These are phyloP conservation scores for Strigops habroptila DNA, from an alignment of 2,113 vertebrate species.

Conservation along the genomic window DNA sequence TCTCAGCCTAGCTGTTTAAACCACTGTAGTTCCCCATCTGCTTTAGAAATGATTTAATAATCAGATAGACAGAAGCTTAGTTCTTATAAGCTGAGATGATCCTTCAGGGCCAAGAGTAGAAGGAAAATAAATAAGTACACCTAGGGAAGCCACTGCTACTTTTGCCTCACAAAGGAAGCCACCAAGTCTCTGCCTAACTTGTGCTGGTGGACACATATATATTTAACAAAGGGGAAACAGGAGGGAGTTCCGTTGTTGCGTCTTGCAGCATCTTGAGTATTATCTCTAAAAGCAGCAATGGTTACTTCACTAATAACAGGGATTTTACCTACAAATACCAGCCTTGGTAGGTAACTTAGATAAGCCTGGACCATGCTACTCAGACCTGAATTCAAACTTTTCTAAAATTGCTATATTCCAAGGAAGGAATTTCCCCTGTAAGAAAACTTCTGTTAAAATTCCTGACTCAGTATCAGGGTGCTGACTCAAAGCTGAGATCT, in stretches of 20 bases:
- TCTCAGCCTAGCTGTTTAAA: conserved; percentile 61
- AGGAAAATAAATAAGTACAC: conserved; percentile 25
- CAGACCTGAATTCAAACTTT: neutral
- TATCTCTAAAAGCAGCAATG: neutral
- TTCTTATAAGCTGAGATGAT: conserved; percentile 53
- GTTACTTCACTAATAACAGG: neutral
- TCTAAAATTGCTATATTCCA: neutral
- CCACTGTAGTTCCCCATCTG: conserved; percentile 52
- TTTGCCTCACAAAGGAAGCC: neutral
- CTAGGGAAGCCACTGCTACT: conserved; percentile 16
- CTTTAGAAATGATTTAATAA: conserved; percentile 65
- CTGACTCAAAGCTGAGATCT: neutral
- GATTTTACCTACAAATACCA: neutral
- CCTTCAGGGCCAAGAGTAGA: conserved; percentile 30
- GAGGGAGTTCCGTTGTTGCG: neutral
- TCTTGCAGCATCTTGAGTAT: neutral
- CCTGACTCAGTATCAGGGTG: neutral
- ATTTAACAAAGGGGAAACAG: neutral
- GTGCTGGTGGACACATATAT: neutral
- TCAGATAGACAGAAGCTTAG: conserved; percentile 58
- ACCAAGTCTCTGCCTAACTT: conserved; percentile 11
- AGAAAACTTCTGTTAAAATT: neutral
- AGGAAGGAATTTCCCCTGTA: neutral
- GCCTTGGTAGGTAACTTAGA: neutral
- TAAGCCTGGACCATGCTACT: neutral